These are phyloP conservation scores for Mesoclemmys tuberculata DNA, from an alignment of 2,113 vertebrate genomes.

Conservation along the genomic window DNA sequence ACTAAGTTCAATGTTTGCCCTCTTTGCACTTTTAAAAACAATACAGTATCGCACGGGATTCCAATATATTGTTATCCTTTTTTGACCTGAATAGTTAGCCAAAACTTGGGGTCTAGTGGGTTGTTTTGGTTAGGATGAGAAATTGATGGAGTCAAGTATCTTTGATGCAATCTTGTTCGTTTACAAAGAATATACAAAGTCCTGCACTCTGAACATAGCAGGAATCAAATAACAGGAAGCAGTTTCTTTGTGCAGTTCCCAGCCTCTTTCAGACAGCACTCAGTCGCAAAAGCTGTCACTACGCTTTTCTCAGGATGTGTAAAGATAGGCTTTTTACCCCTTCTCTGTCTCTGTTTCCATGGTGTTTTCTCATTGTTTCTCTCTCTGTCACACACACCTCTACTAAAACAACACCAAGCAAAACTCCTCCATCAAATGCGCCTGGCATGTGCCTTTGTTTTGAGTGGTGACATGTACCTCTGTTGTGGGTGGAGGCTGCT, in stretches of 20 bases:
- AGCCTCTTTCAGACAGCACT: not conserved
- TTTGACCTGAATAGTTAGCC: not conserved
- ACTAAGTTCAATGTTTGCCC: not conserved
- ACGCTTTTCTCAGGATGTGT: not conserved
- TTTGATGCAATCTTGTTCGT: not conserved
- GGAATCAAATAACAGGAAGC: not conserved
- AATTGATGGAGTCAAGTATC: not conserved
- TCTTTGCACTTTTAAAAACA: not conserved
- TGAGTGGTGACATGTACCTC: no score
- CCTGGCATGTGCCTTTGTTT: no score
- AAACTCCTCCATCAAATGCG: no score
- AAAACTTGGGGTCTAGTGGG: not conserved
- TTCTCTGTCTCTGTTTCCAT: not conserved
- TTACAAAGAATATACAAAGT: not conserved
- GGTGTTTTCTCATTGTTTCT: not conserved
- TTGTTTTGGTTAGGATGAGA: not conserved
- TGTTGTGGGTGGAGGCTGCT: no score
- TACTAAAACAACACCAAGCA: no score
- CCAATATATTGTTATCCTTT: not conserved
- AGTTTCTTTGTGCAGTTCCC: not conserved
- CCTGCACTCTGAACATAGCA: not conserved
- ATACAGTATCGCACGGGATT: not conserved
- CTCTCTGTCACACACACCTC: no score
- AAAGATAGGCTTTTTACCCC: not conserved
- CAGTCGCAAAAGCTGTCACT: not conserved